Base-by-base conservation (phyloP, 2,113 vertebrate genomes). In the Lucifuga dentata region DNA sequence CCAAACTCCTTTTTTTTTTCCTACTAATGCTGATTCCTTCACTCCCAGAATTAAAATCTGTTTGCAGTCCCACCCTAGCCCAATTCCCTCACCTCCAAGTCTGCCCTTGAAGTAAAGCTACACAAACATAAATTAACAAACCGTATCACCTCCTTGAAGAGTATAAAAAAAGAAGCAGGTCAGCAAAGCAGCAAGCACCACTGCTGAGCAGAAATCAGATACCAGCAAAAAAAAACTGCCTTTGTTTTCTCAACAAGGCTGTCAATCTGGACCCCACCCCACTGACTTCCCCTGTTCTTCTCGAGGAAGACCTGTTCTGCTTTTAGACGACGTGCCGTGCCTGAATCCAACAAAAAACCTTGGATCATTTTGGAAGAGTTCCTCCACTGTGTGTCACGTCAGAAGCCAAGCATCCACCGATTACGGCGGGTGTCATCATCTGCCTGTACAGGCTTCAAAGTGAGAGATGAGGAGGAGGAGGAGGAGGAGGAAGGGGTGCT, bases 351-450 rank as follows among this genome's bases (percentile, higher is more conserved):
- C 86, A 70, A 66, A 53, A 68, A 71, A 82, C 68, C 65, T 74
- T 3, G 53, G 76, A 78, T 83, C 83, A 67, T 69, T 61, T 68
- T 20, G 17, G 56, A 63, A 68, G 66, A 59, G 61, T 40, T 80
- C 74, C 74, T 81, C 68, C 51, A 83, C 73, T 57, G 83, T 71
- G 80, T 78, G 79, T 82, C 80, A 76, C 78, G 75, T 88, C 85
- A 76, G 74, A 36, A 75, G 80, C 86, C 26, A 64, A 75, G 79
- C 84, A 76, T 83, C 80, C 76, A 70, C 60, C 60, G 86, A 89
- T 91, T 91, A 88, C 86, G 33, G 69, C 36, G 82, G 69, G 84
- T 90, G 89, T 91, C 88, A 91, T 91, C 89, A 88, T 90, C 89
- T 81, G 83, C 80, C 75, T 79, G 38, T 50, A 69, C 39, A 81